Evolutionary conservation across 2,797 vertebrate genomes (phyloP).

Genomic region (Labroides dimidiatus): DNA sequence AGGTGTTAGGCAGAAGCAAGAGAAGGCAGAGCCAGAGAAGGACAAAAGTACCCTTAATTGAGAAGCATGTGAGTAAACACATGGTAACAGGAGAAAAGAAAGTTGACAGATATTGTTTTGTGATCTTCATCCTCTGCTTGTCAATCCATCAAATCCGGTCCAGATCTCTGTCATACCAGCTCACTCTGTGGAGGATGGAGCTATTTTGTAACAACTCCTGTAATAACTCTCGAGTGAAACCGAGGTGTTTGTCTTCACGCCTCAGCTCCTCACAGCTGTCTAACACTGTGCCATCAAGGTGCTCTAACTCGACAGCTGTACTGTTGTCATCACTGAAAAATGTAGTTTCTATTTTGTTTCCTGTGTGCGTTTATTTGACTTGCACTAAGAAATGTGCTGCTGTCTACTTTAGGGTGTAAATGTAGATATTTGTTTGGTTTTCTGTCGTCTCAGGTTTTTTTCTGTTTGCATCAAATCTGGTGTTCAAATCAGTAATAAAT

Average conservation of each 20-base stretch:
- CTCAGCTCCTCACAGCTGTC: conserved; percentile 27
- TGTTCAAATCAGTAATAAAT: conserved; percentile 3
- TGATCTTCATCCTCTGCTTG: conserved; percentile 18
- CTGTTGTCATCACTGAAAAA: conserved; percentile 35
- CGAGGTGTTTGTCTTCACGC: conserved; percentile 44
- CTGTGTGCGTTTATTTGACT: conserved; percentile 35
- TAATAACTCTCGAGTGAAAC: conserved; percentile 28
- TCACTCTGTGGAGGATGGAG: conserved; percentile 27
- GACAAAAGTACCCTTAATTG: too few species aligned
- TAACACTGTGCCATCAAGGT: conserved; percentile 29
- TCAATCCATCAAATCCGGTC: conserved; percentile 30
- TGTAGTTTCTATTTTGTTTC: conserved; percentile 1
- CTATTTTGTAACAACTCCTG: conserved; percentile 20
- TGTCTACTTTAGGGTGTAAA: conserved; percentile 2
- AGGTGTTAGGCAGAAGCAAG: too few species aligned
- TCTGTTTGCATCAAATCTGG: background rate
- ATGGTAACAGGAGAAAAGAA: conserved; percentile 20
- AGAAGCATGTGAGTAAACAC: background rate
- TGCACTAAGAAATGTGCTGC: background rate
- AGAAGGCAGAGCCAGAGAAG: too few species aligned
- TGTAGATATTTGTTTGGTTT: background rate
- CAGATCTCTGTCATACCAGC: conserved; percentile 15
- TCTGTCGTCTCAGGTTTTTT: background rate
- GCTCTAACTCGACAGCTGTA: conserved; percentile 6
- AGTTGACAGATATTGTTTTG: conserved; percentile 6